Evolutionary conservation across 1,140 invertebrate species (phyloP).

Genomic region (Thaumatotibia leucotreta): DNA sequence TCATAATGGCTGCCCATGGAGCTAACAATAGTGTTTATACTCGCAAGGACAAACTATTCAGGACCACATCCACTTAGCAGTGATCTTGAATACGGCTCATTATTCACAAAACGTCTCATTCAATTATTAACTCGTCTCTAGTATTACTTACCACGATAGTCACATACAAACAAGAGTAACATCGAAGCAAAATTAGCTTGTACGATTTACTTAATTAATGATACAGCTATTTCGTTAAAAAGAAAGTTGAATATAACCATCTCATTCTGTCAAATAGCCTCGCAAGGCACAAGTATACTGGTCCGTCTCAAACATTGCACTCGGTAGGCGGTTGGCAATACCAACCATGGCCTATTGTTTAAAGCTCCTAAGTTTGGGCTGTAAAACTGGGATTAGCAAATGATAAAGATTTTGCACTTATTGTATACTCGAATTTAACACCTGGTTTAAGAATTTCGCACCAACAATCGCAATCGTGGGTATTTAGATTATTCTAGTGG

Average conservation of each 20-base stretch:
- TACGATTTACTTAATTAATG: too few relatives aligned
- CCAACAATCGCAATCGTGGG: background rate
- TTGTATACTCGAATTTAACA: background rate
- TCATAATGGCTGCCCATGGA: constrained; percentile 56
- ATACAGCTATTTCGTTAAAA: too few relatives aligned
- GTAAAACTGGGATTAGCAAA: background rate
- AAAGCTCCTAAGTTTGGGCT: background rate
- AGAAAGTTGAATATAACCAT: too few relatives aligned
- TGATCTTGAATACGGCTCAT: constrained; percentile 29
- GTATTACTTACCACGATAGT: too few relatives aligned
- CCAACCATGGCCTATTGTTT: too few relatives aligned
- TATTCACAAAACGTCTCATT: constrained; percentile 19
- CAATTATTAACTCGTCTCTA: too few relatives aligned
- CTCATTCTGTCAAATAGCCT: too few relatives aligned
- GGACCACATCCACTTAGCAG: constrained; percentile 28
- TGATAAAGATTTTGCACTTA: background rate
- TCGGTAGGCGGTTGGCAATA: too few relatives aligned
- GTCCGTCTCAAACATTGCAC: too few relatives aligned
- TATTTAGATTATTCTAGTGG: background rate
- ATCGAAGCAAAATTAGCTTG: too few relatives aligned
- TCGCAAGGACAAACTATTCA: constrained; percentile 45
- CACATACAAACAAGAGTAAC: too few relatives aligned
- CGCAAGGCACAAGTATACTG: too few relatives aligned
- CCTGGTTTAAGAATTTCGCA: background rate
- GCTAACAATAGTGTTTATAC: constrained; percentile 66